Evolutionary conservation across 2,888 invertebrate genomes (phyloP), one percentile per base, ranked within the genome.

Genomic region (Bellardia bayeri): DNA sequence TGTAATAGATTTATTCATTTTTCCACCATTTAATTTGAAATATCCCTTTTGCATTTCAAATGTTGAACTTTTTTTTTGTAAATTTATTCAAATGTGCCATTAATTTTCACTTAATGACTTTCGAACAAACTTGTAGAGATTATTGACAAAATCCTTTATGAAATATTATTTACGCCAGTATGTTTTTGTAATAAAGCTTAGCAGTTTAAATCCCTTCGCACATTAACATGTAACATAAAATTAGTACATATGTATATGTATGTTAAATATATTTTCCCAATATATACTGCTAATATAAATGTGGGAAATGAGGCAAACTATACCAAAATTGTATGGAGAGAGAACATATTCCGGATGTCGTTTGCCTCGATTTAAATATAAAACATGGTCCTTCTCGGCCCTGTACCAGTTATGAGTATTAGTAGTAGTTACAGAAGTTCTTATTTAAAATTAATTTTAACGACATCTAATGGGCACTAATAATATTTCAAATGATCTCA

Each of bases 11-110:
- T 40, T 40, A 40, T 51, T 61, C 40, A 49, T 68, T 82, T 75
- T 75, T 82, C 56, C 75, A 68, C 49, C 74, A 75, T 82, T 82
- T 68, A 75, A n/a, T 68, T 75, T 56, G 75, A 37, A 75, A 75
- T 75, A 82, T 66, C 72, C 13, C 42, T 42, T 54, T 69, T 16
- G 14, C 61, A 40, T 23, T 49, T 61, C 49, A 56, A 81, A 81
- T 72, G 13, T 81, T 33, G 45, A 42, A 72, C 42, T 74, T 54
- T 71, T 30, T 0, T 45, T 56, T 56, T 8, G 30, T 16, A 63
- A 51, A 51, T 63, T 61, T n/a, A 81, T 64, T 72, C 33, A 54
- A 81, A 81, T 72, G 63, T 72, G 64, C 61, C 81, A 72, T 72
- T 81, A 81, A 81, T 64, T 37, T 45, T 33, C n/a, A 23, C 14